These are phyloP conservation scores for Erebia ligea DNA, from an alignment of 2,888 invertebrate species.

Conservation along the genomic window DNA sequence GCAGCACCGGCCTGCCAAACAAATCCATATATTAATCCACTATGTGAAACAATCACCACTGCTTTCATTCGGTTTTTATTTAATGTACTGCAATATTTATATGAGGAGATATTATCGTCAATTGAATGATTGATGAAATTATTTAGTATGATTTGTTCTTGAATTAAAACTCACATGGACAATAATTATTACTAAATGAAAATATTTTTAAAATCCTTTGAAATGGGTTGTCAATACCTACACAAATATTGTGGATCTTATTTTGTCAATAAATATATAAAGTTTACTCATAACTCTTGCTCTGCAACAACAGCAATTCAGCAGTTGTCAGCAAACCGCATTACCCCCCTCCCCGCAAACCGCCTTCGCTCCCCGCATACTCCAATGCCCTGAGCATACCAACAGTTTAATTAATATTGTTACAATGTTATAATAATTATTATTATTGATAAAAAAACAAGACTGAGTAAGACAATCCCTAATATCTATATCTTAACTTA, in stretches of 20 bases:
- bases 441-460: constrained; percentile 2
- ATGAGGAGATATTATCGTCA: not conserved
- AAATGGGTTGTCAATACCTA: constrained; percentile 22
- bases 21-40: constrained; percentile 72
- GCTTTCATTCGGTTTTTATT: not conserved
- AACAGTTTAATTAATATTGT: constrained; percentile 70
- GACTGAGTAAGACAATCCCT: constrained; percentile 7
- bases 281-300: constrained; percentile 81
- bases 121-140: not conserved
- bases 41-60: constrained; percentile 39
- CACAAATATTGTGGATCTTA: constrained; percentile 28
- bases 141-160: constrained; percentile 1
- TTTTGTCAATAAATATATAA: constrained; percentile 65
- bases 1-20: constrained; percentile 83
- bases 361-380: constrained; percentile 75
- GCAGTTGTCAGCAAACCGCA: constrained; percentile 81
- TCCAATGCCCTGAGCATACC: constrained; percentile 81
- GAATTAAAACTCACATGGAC: not conserved
- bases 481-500: constrained; percentile 17
- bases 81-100: not conserved
- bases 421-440: constrained; percentile 12
- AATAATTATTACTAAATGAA: not conserved
- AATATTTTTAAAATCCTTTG: not conserved
- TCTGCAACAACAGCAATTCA: constrained; percentile 81
- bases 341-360: constrained; percentile 75